Percentiles rank a stretch among this genome's conserved stretches.
These are phyloP conservation scores for Dolichomitus sp. DNA, from an alignment of 2,888 invertebrate species.

Conservation along the genomic window DNA sequence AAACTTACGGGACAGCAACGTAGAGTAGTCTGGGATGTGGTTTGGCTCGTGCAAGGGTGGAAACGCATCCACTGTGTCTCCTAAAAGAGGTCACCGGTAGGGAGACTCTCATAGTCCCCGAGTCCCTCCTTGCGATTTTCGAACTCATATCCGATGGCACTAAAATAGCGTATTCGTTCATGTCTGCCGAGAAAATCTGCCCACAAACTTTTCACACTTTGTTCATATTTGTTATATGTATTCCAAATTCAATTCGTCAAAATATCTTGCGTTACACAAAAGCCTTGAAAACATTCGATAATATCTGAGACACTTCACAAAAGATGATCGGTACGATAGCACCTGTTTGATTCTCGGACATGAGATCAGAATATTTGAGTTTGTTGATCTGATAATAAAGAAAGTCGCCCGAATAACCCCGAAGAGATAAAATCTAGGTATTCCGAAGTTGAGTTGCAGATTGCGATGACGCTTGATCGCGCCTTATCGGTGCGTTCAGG, in stretches of 20 bases:
- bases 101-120: slow-evolving; percentile 81
- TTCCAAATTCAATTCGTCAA: not conserved
- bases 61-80: slow-evolving; percentile 83
- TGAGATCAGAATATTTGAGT: not conserved
- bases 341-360: not conserved
- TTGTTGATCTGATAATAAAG: not conserved
- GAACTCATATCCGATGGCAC: slow-evolving; percentile 75
- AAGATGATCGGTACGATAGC: not conserved
- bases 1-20: slow-evolving; percentile 82
- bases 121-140: slow-evolving; percentile 80
- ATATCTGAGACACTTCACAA: not conserved
- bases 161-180: slow-evolving; percentile 80
- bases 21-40: slow-evolving; percentile 80
- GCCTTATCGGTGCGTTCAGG: slow-evolving; percentile 32
- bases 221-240: not conserved
- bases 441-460: not conserved
- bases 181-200: slow-evolving; percentile 46
- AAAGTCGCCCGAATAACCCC: not conserved
- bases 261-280: not conserved
- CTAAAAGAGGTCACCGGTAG: slow-evolving; percentile 81
- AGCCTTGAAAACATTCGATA: not conserved
- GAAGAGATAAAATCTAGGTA: not conserved
- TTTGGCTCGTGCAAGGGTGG: slow-evolving; percentile 78
- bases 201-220: slow-evolving; percentile 2
- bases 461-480: slow-evolving; percentile 24